These are phyloP conservation scores for Solea solea DNA, from an alignment of 2,113 vertebrate genomes.

Conservation along the genomic window DNA sequence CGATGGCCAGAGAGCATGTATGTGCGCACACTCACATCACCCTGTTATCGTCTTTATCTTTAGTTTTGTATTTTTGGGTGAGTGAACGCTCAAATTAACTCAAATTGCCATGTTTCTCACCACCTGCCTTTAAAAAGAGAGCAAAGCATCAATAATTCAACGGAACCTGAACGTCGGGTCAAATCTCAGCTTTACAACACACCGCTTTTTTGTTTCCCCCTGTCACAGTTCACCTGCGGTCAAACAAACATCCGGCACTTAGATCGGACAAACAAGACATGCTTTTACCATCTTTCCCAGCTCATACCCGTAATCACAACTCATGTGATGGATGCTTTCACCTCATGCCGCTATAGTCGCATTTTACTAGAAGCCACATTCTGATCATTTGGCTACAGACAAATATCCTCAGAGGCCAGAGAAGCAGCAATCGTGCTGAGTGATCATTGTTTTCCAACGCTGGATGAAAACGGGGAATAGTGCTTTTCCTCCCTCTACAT, in stretches of 20 bases:
- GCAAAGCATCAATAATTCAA: conserved; percentile 50
- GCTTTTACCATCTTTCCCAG: background rate
- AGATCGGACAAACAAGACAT: conserved; percentile 2
- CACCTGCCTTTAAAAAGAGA: conserved; percentile 19
- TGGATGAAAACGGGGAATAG: too few species aligned
- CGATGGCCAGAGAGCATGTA: conserved; percentile 4
- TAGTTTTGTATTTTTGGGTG: background rate
- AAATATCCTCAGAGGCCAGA: too few species aligned
- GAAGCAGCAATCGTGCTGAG: too few species aligned
- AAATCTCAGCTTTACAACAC: conserved; percentile 16
- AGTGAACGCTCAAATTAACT: background rate
- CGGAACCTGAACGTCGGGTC: conserved; percentile 8
- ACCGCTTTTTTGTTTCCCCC: background rate
- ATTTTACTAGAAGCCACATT: background rate
- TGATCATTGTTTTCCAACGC: too few species aligned
- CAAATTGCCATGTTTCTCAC: background rate
- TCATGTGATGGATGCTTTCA: conserved; percentile 1
- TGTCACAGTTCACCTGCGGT: background rate
- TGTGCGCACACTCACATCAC: background rate
- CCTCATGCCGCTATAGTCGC: background rate
- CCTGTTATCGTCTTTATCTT: background rate
- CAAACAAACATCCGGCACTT: background rate
- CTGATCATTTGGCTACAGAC: too few species aligned
- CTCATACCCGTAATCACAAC: background rate
- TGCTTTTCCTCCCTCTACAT: too few species aligned